Evolutionary conservation across 2,888 invertebrate genomes (phyloP).

Genomic region (Auanema freiburgensis): DNA sequence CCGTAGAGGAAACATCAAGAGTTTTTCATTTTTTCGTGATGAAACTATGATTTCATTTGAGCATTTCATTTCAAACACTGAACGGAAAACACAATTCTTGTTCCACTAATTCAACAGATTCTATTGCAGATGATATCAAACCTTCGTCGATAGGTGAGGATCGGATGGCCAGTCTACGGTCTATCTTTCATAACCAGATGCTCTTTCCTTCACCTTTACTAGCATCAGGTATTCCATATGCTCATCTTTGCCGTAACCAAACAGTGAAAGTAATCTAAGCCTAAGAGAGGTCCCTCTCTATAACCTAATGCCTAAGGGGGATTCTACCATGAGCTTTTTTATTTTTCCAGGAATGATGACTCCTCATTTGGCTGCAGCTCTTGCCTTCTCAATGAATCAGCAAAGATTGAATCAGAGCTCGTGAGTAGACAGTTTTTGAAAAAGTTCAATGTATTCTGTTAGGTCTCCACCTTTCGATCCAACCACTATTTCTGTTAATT

Average conservation of each 20-base stretch:
- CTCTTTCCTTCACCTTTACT: constrained; percentile 38
- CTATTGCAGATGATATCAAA: constrained; percentile 6
- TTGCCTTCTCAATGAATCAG: constrained; percentile 42
- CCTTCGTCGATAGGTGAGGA: constrained; percentile 20
- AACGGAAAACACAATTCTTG: too few species aligned
- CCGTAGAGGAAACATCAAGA: too few species aligned
- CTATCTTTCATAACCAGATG: constrained; percentile 42
- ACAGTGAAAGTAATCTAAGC: neutral
- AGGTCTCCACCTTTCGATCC: constrained; percentile 38
- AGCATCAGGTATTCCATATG: constrained; percentile 18
- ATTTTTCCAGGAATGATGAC: constrained; percentile 27
- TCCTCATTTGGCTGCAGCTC: constrained; percentile 42
- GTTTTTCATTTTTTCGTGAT: too few species aligned
- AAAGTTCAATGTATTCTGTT: neutral
- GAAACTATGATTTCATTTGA: too few species aligned
- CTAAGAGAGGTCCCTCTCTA: neutral
- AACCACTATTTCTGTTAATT: constrained; percentile 50
- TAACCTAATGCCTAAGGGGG: neutral
- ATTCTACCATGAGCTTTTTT: neutral
- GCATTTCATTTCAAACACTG: too few species aligned
- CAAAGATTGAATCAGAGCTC: constrained; percentile 27
- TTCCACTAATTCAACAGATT: neutral
- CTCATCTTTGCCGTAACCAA: neutral
- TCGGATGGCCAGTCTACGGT: constrained; percentile 28
- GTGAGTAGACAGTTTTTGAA: neutral